Percentiles rank a stretch among this genome's conserved stretches.
Conservation (phyloP, 2,888 invertebrate species). For the Ectropis crepuscularia region DNA sequence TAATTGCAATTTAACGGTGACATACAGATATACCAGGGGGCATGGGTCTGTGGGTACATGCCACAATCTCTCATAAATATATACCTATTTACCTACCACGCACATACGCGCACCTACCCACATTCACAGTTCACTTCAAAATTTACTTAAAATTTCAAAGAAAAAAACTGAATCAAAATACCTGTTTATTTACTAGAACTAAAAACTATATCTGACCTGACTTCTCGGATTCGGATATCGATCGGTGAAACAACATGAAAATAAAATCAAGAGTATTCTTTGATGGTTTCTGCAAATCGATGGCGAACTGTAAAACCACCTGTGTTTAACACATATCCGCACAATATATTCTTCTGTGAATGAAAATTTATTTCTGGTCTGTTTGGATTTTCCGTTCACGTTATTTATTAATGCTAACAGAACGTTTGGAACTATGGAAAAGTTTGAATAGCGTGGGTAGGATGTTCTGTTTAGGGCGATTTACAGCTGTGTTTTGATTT, state of each 20-base stretch:
- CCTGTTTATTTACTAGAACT: background rate
- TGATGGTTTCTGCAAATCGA: conserved; percentile 29
- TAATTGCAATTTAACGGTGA: too few relatives aligned
- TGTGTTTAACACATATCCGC: conserved; percentile 27
- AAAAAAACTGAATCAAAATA: too few relatives aligned
- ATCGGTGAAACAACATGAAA: conserved; percentile 6
- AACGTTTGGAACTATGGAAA: conserved; percentile 19
- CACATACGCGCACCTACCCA: too few relatives aligned
- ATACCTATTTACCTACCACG: too few relatives aligned
- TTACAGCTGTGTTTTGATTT: conserved; percentile 3
- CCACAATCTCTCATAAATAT: too few relatives aligned
- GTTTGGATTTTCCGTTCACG: conserved; percentile 19
- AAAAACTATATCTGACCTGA: background rate
- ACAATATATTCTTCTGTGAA: conserved; percentile 28
- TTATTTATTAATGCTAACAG: conserved; percentile 28
- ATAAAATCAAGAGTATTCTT: conserved; percentile 17
- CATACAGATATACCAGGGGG: too few relatives aligned
- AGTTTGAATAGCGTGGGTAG: conserved; percentile 16
- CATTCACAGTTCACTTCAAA: too few relatives aligned
- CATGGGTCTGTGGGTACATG: too few relatives aligned
- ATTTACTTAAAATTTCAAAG: too few relatives aligned
- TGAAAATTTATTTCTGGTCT: conserved; percentile 26
- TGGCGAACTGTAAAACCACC: conserved; percentile 23
- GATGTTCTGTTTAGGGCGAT: conserved; percentile 5
- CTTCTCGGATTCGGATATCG: conserved; percentile 5